Base-by-base conservation (phyloP, 2,797 vertebrate species). In the Menidia menidia region DNA sequence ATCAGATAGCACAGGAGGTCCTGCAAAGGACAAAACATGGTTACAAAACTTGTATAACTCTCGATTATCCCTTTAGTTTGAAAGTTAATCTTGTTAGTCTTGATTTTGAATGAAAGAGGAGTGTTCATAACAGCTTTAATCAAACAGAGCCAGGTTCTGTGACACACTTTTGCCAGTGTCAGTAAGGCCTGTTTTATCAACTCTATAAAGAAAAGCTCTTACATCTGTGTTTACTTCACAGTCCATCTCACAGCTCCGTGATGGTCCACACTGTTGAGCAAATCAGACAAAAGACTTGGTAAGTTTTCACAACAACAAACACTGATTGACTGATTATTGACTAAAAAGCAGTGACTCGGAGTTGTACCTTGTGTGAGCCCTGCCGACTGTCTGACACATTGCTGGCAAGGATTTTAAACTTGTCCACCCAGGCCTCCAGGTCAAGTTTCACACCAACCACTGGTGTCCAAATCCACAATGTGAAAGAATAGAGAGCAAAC, bases 361-460 rank as follows among this genome's bases (percentile, higher is more conserved):
- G n/a, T 10, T 39, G 39, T 58, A 97, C 97, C 93, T 95, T 96
- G 45, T 96, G 95, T 39, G 95, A 75, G 0, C 95, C 93, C 68
- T 97, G 97, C 73, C 96, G 95, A 16, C 93, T 94, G 87, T 98
- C 96, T 0, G 98, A 98, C 73, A 97, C 95, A 35, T 99, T 99
- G 90, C 97, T 99, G 25, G 98, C 98, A 71, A 99, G 92, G 89
- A 99, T 97, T 91, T 99, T 99, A 86, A 99, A 99, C 91, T 99
- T 99, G 90, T 98, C 97, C 10, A 98, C 96, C 98, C 98, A 99
- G 10, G 97, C 96, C 79, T 99, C 98, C 86, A 98, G 88, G 88
- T 99, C 98, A 86, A 99, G 92, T 87, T 99, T 99, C 84, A 98
- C 97, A 2, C 98, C 98, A 4, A 99, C 97, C 91, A 99, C 98